Percentiles rank a stretch among this genome's conserved stretches.
Evolutionary conservation across 1,140 invertebrate species (phyloP).

Genomic region (Leptonema lineaticorne): DNA sequence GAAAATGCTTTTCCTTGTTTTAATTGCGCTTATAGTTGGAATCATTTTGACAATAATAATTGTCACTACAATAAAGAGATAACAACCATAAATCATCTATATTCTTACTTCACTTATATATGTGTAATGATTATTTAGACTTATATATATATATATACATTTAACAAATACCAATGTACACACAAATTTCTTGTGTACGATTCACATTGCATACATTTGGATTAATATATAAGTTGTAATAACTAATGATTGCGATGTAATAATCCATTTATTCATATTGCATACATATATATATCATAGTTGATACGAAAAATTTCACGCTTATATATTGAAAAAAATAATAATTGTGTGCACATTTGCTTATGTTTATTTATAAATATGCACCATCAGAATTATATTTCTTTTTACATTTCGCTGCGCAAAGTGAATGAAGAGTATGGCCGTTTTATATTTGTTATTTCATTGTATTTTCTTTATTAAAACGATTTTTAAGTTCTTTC

Average conservation of each 20-base stretch:
- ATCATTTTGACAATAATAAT: constrained; percentile 68
- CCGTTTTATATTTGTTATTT: no score
- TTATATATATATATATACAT: not conserved
- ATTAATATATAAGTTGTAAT: no score
- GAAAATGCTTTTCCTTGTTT: constrained; percentile 68
- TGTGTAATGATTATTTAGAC: not conserved
- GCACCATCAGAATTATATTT: not conserved
- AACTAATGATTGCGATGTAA: no score
- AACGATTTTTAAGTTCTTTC: no score
- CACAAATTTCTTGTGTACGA: no score
- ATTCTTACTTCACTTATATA: constrained; percentile 7
- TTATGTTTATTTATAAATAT: not conserved
- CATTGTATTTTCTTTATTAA: no score
- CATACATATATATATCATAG: not conserved
- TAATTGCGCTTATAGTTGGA: constrained; percentile 63
- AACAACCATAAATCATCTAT: constrained; percentile 24
- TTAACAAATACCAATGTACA: no score
- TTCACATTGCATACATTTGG: no score
- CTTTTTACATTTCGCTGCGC: not conserved
- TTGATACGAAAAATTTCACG: no score
- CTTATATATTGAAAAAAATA: no score
- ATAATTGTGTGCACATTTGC: not conserved
- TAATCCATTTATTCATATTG: no score
- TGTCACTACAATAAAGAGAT: constrained; percentile 47
- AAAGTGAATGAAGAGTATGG: no score